Conservation (phyloP, 2,888 invertebrate genomes). For the Apotomis capreana region DNA sequence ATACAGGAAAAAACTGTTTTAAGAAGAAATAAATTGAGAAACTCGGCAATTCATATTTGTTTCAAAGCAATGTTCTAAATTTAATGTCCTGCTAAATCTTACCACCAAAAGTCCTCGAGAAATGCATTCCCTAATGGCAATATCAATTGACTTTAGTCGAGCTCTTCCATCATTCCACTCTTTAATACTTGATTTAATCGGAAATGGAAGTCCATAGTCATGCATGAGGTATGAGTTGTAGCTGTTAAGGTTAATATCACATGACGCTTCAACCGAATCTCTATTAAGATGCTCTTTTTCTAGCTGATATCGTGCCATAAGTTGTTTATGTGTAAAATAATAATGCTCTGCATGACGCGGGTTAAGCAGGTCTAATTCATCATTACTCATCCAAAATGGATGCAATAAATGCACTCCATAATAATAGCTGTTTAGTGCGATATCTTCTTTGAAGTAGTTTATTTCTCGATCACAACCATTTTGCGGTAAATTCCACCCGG, state of each 20-base stretch:
- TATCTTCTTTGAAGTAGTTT: constrained; percentile 86
- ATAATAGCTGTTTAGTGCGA: constrained; percentile 84
- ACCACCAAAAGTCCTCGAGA: constrained; percentile 72
- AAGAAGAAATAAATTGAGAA: too few relatives aligned
- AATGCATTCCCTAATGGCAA: constrained; percentile 71
- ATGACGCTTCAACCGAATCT: constrained; percentile 47
- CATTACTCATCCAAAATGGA: constrained; percentile 84
- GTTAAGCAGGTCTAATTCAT: constrained; percentile 68
- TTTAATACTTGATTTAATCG: constrained; percentile 59
- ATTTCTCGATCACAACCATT: constrained; percentile 77
- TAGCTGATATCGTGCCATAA: constrained; percentile 65
- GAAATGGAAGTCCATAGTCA: constrained; percentile 73
- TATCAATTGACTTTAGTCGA: constrained; percentile 66
- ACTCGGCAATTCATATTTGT: too few relatives aligned
- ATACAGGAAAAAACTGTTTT: too few relatives aligned
- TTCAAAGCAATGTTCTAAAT: neutral
- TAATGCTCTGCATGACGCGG: constrained; percentile 70
- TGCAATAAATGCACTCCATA: constrained; percentile 80
- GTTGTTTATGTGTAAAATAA: constrained; percentile 69
- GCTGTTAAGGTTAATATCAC: constrained; percentile 21
- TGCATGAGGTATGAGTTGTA: constrained; percentile 69
- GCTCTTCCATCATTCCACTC: constrained; percentile 60
- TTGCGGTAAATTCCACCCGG: constrained; percentile 79
- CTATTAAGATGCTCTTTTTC: constrained; percentile 64
- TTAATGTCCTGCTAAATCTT: constrained; percentile 41